Evolutionary conservation across 2,888 invertebrate genomes (phyloP).

Genomic region (Agrotis segetum): DNA sequence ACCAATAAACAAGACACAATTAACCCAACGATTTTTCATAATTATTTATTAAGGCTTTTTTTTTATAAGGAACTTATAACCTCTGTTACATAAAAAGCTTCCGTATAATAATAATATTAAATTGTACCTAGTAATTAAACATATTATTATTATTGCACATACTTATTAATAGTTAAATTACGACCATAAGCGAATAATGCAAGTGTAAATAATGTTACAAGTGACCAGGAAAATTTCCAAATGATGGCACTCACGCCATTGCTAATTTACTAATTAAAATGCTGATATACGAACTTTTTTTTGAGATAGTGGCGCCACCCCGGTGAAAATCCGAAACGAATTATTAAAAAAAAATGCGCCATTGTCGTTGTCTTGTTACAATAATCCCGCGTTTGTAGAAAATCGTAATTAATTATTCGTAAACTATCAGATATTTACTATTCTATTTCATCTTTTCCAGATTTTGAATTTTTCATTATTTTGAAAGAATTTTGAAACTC

Average conservation of each 20-base stretch:
- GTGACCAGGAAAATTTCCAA: constrained; percentile 70
- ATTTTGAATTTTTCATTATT: too few relatives aligned
- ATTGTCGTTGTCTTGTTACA: not conserved
- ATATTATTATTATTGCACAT: not conserved
- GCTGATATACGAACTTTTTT: not conserved
- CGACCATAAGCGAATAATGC: constrained; percentile 22
- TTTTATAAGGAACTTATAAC: not conserved
- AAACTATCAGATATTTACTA: too few relatives aligned
- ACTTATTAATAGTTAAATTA: not conserved
- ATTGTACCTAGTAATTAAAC: not conserved
- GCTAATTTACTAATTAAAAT: not conserved
- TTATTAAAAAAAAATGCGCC: not conserved
- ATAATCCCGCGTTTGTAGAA: constrained; percentile 1
- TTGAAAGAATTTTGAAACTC: too few relatives aligned
- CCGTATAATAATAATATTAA: too few relatives aligned
- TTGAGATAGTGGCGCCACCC: not conserved
- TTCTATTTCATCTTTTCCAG: too few relatives aligned
- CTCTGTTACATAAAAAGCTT: too few relatives aligned
- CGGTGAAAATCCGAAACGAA: not conserved
- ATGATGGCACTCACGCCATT: constrained; percentile 79
- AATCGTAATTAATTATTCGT: not conserved
- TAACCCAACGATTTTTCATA: constrained; percentile 58
- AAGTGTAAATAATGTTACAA: constrained; percentile 54
- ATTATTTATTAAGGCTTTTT: constrained; percentile 16
- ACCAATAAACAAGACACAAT: constrained; percentile 83